These are phyloP conservation scores for Pelobates cultripes DNA, from an alignment of 2,797 vertebrate genomes.

Conservation along the genomic window DNA sequence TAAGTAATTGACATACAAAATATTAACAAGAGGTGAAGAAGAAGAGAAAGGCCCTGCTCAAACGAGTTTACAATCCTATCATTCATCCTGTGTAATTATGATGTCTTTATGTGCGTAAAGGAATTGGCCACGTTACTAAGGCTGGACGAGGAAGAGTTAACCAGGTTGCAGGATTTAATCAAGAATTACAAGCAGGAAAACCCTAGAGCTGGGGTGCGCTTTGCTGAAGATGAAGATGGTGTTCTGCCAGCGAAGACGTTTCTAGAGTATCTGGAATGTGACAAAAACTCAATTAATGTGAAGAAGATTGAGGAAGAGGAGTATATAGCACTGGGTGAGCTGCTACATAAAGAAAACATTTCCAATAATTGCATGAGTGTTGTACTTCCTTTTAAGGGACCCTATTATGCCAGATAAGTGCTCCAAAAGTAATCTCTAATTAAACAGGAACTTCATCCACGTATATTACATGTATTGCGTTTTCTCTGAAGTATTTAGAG, in stretches of 20 bases:
- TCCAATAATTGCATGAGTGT: too few relatives aligned
- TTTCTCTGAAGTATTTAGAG: too few relatives aligned
- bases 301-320: constrained; percentile 71
- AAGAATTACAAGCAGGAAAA: constrained; percentile 82
- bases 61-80: too few relatives aligned
- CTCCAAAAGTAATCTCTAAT: too few relatives aligned
- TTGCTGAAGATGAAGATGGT: constrained; percentile 75
- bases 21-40: too few relatives aligned
- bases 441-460: too few relatives aligned
- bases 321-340: constrained; percentile 73
- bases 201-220: constrained; percentile 73
- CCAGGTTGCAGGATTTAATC: constrained; percentile 75
- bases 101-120: constrained; percentile 54
- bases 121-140: constrained; percentile 72
- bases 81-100: too few relatives aligned
- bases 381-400: too few relatives aligned
- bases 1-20: too few relatives aligned
- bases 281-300: constrained; percentile 76
- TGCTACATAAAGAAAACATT: background rate
- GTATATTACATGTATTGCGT: too few relatives aligned
- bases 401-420: too few relatives aligned
- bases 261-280: constrained; percentile 85
- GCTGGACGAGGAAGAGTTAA: constrained; percentile 80
- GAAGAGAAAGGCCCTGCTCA: too few relatives aligned
- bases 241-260: constrained; percentile 80